These are phyloP conservation scores for Epistrophe grossulariae DNA, from an alignment of 2,888 invertebrate genomes.

Conservation along the genomic window DNA sequence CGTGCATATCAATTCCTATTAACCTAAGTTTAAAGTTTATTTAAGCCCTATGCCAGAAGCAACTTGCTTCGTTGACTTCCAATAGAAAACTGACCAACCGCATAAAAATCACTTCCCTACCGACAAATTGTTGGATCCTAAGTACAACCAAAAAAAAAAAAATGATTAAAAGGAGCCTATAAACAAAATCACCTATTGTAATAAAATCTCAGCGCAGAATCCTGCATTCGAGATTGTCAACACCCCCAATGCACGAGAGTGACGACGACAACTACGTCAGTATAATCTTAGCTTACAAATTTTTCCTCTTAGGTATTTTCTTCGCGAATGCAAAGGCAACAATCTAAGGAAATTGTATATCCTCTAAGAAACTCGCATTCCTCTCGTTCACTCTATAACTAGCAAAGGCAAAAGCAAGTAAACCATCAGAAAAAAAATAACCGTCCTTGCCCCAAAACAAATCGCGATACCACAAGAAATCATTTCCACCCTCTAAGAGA, in stretches of 20 bases:
- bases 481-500: constrained; percentile 61
- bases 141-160: constrained; percentile 46
- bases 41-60: neutral
- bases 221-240: constrained; percentile 78
- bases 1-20: neutral
- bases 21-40: neutral
- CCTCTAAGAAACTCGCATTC: constrained; percentile 47
- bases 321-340: constrained; percentile 59
- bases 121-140: constrained; percentile 36
- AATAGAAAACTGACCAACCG: constrained; percentile 66
- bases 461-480: constrained; percentile 31
- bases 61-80: constrained; percentile 51
- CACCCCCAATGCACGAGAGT: constrained; percentile 78
- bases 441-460: constrained; percentile 70
- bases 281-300: constrained; percentile 43
- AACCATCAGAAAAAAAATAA: constrained; percentile 40
- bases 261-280: constrained; percentile 62
- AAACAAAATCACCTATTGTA: constrained; percentile 74
- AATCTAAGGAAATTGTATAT: constrained; percentile 56
- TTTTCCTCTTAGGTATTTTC: constrained; percentile 47
- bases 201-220: constrained; percentile 80
- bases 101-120: constrained; percentile 61
- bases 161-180: constrained; percentile 62
- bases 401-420: constrained; percentile 2
- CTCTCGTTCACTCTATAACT: constrained; percentile 54